Evolutionary conservation across 2,113 vertebrate species (phyloP).

Genomic region (Planiliza haematocheilus): DNA sequence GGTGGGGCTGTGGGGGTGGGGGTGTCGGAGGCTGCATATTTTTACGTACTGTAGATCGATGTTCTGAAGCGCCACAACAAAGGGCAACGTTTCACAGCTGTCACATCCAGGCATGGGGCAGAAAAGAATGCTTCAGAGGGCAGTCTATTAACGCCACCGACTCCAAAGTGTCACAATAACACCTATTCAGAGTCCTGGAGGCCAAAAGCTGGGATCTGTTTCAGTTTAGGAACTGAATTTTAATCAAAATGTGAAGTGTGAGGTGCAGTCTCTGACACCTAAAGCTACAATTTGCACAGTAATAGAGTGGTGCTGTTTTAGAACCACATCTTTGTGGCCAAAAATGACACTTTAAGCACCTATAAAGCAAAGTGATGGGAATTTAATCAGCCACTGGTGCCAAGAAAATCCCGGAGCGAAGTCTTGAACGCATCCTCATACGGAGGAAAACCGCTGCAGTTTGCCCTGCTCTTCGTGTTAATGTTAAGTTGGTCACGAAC

Average conservation of each 20-base stretch:
- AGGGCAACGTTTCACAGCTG: constrained; percentile 43
- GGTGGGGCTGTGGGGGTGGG: constrained; percentile 35
- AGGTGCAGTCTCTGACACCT: not conserved
- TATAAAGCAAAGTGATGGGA: too few species aligned
- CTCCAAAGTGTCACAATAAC: constrained; percentile 17
- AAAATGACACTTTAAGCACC: constrained; percentile 3
- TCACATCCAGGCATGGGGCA: constrained; percentile 45
- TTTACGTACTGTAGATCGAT: constrained; percentile 77
- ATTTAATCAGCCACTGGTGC: too few species aligned
- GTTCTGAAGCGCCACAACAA: constrained; percentile 72
- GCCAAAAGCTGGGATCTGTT: constrained; percentile 11
- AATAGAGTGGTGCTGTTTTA: not conserved
- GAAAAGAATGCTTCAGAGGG: constrained; percentile 25
- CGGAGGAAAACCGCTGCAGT: too few species aligned
- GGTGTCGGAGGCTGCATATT: constrained; percentile 66
- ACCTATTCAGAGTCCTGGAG: constrained; percentile 11
- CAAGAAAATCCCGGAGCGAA: too few species aligned
- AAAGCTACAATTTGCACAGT: not conserved
- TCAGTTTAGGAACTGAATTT: not conserved
- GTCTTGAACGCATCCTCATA: too few species aligned
- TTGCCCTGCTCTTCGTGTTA: too few species aligned
- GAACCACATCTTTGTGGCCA: not conserved
- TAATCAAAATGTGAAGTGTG: too few species aligned
- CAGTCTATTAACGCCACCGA: constrained; percentile 24
- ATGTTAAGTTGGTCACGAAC: too few species aligned